Evolutionary conservation across 1,140 invertebrate genomes (phyloP).

Genomic region (Apocrypta bakeri): DNA sequence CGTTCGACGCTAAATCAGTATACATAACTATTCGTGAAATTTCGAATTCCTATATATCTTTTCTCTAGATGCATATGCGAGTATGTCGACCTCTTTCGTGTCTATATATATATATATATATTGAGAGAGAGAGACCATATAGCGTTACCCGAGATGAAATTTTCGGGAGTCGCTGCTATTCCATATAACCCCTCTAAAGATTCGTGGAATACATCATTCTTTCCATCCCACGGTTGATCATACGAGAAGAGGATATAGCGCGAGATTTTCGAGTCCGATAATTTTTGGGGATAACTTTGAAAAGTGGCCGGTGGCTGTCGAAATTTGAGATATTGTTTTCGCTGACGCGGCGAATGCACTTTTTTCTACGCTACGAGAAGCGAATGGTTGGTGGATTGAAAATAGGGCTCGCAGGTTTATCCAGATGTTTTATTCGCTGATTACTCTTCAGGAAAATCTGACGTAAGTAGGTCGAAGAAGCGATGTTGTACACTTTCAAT

Average conservation of each 20-base stretch:
- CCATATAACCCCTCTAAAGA: neutral
- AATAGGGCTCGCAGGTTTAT: no score
- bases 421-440: no score
- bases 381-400: no score
- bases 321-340: slow-evolving; percentile 35
- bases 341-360: neutral
- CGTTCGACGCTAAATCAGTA: no score
- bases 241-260: neutral
- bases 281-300: slow-evolving; percentile 24
- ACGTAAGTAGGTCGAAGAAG: no score
- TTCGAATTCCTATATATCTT: no score
- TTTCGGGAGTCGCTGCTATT: neutral
- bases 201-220: slow-evolving; percentile 33
- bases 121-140: neutral
- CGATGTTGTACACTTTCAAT: no score
- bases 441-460: no score
- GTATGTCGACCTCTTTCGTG: neutral
- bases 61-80: no score
- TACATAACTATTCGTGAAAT: no score
- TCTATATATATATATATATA: no score
- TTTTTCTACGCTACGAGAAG: no score
- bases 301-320: neutral
- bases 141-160: neutral
- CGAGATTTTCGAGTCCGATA: slow-evolving; percentile 22
- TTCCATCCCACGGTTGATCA: neutral